These are phyloP conservation scores for Euborellia annulipes DNA, from an alignment of 1,140 invertebrate genomes.

Conservation along the genomic window DNA sequence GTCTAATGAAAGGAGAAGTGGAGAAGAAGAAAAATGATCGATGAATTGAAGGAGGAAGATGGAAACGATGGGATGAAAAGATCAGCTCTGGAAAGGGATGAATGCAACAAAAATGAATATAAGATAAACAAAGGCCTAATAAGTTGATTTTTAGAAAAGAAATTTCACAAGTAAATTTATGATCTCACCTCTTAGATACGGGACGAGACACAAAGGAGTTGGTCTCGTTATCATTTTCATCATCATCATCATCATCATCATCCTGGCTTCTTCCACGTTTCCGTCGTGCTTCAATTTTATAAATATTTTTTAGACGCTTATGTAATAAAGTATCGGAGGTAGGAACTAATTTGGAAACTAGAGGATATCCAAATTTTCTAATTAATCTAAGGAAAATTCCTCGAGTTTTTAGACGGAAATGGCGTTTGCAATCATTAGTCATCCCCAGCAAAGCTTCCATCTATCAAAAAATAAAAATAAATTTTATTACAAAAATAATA, in stretches of 20 bases:
- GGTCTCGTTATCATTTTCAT: constrained; percentile 31
- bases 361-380: constrained; percentile 64
- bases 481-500: constrained; percentile 10
- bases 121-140: no score
- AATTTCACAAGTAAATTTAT: no score
- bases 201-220: constrained; percentile 2
- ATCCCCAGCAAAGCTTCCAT: constrained; percentile 50
- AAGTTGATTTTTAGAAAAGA: no score
- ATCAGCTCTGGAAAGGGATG: no score
- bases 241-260: constrained; percentile 24
- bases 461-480: constrained; percentile 23
- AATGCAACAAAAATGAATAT: no score
- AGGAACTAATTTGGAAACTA: constrained; percentile 54
- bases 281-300: constrained; percentile 62
- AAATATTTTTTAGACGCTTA: constrained; percentile 64
- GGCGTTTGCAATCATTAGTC: constrained; percentile 69
- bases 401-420: constrained; percentile 64
- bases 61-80: no score
- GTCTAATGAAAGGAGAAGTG: no score
- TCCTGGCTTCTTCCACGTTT: constrained; percentile 38
- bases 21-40: no score
- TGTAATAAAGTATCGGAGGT: constrained; percentile 47
- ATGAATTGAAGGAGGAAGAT: no score
- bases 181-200: constrained; percentile 33
- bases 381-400: constrained; percentile 63